phyloP scores from a whole-genome alignment of 2,888 invertebrate genomes.

The Coremacera marginata region DNA sequence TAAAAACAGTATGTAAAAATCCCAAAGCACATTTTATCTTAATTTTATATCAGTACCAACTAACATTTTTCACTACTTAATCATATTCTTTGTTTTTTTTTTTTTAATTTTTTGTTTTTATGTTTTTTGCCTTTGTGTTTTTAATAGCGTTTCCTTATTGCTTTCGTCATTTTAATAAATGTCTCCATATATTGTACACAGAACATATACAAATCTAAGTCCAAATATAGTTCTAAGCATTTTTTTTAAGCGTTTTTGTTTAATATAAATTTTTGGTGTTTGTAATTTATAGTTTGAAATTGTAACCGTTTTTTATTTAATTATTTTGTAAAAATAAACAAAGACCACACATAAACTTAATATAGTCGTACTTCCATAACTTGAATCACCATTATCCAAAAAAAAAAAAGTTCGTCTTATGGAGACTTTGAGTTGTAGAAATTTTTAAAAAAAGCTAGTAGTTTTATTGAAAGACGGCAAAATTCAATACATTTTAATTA shows the following conservation, averaged over 20 bases:
- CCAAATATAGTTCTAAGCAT: slow-evolving; percentile 33
- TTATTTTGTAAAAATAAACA: not conserved
- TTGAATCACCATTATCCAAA: no score
- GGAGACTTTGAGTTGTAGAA: no score
- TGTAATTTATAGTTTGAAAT: not conserved
- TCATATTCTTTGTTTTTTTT: not conserved
- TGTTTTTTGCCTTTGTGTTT: not conserved
- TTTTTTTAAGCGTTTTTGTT: slow-evolving; percentile 14
- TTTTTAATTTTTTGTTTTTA: not conserved
- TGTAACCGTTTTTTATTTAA: not conserved
- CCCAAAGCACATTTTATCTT: no score
- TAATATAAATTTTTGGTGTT: not conserved
- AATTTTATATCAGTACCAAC: not conserved
- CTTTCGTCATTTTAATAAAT: slow-evolving; percentile 6
- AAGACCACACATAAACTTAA: no score
- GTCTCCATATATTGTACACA: slow-evolving; percentile 14
- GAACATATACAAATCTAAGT: slow-evolving; percentile 26
- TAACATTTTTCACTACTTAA: not conserved
- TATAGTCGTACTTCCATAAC: no score
- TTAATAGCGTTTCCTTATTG: not conserved
- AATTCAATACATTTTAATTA: no score
- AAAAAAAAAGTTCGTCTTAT: no score
- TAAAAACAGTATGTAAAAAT: no score
- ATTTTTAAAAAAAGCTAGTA: no score
- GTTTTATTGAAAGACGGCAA: no score